A percentile compares a stretch with the other conserved stretches of the same genome.
phyloP scores from a whole-genome alignment of 2,888 invertebrate genomes.

The Amorpha juglandis region DNA sequence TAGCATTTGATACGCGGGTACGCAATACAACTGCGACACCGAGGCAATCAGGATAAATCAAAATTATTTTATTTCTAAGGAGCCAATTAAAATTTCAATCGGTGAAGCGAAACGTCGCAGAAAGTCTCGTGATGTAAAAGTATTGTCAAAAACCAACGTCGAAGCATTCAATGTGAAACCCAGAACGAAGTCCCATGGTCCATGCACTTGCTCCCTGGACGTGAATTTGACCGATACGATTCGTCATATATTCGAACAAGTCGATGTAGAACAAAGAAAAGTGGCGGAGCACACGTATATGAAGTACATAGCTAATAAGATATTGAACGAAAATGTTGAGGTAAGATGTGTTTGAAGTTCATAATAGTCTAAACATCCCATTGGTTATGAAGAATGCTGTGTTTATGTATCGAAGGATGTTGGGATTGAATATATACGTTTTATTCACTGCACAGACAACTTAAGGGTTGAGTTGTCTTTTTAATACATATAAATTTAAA shows the following conservation, averaged over 20 bases:
- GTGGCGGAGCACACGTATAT: conserved; percentile 68
- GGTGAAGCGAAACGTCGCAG: conserved; percentile 53
- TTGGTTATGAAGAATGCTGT: not conserved
- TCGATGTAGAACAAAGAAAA: conserved; percentile 70
- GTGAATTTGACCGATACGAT: conserved; percentile 73
- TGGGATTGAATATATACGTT: too few species aligned
- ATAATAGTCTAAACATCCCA: not conserved
- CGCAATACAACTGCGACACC: too few species aligned
- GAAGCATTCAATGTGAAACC: conserved; percentile 71
- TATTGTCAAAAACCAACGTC: conserved; percentile 67
- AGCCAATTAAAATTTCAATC: conserved; percentile 54
- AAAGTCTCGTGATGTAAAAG: conserved; percentile 52
- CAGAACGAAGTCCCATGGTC: conserved; percentile 57
- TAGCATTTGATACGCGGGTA: too few species aligned
- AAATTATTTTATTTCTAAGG: conserved; percentile 44
- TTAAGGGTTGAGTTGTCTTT: too few species aligned
- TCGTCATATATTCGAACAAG: conserved; percentile 75
- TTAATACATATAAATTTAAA: too few species aligned
- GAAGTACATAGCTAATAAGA: conserved; percentile 74
- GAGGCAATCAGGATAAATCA: too few species aligned
- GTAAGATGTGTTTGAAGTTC: conserved; percentile 45
- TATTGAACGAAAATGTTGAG: conserved; percentile 61
- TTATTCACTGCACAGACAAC: too few species aligned
- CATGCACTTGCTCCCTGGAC: conserved; percentile 74
- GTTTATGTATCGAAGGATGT: too few species aligned